phyloP scores from a whole-genome alignment of 2,888 invertebrate genomes.

The Druceiella hillmani region DNA sequence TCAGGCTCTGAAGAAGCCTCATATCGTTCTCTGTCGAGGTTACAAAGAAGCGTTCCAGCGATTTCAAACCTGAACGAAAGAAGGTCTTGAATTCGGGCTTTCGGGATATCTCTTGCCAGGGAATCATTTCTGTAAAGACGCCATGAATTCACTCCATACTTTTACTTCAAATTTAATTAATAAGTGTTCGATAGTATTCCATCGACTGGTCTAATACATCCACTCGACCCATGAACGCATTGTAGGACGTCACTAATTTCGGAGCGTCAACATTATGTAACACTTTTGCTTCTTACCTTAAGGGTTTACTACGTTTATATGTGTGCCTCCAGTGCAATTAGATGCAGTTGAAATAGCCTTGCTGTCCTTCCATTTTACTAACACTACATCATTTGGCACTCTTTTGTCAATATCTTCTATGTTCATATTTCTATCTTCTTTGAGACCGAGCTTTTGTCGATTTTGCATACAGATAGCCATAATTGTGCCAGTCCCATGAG shows the following conservation, averaged over 20 bases:
- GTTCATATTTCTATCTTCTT: conserved; percentile 14
- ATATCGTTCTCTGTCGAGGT: no score
- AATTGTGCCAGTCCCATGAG: conserved; percentile 18
- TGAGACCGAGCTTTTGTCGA: conserved; percentile 9
- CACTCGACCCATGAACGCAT: conserved; percentile 29
- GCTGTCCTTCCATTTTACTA: conserved; percentile 22
- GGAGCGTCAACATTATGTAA: conserved; percentile 25
- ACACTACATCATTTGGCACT: conserved; percentile 10
- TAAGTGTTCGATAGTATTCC: conserved; percentile 28
- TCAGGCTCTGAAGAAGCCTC: no score
- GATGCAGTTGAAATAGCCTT: conserved; percentile 20
- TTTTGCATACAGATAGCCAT: conserved; percentile 16
- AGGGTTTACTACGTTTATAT: conserved; percentile 16
- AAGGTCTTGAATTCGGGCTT: no score
- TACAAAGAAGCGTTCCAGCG: no score
- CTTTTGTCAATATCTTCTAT: conserved; percentile 15
- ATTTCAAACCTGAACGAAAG: no score
- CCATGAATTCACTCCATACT: no score
- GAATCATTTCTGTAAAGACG: no score
- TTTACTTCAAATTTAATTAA: no score
- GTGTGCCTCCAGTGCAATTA: conserved; percentile 18
- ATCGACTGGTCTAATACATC: conserved; percentile 28
- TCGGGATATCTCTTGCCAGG: no score
- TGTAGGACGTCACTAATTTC: conserved; percentile 27
- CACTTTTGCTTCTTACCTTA: conserved; percentile 22